These are phyloP conservation scores for Tanytarsus gracilentus DNA, from an alignment of 2,888 invertebrate species.

Conservation along the genomic window DNA sequence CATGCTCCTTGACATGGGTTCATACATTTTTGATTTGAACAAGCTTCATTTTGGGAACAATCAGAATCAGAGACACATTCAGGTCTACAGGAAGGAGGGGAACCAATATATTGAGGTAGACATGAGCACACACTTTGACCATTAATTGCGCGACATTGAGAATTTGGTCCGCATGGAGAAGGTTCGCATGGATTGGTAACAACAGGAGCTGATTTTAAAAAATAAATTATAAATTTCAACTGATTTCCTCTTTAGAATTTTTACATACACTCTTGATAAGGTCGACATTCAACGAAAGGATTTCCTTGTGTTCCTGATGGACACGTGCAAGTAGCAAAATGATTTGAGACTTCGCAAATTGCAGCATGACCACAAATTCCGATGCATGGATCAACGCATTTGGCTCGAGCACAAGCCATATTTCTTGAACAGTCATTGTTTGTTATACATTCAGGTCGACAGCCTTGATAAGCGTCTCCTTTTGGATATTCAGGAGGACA, in stretches of 20 bases:
- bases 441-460: constrained; percentile 60
- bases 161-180: constrained; percentile 61
- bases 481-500: no score
- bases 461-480: constrained; percentile 55
- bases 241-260: neutral
- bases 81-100: constrained; percentile 52
- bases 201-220: constrained; percentile 22
- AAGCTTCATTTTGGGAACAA: constrained; percentile 51
- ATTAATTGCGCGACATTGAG: constrained; percentile 61
- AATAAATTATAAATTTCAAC: no score
- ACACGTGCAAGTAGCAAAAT: constrained; percentile 61
- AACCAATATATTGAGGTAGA: constrained; percentile 49
- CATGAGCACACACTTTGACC: constrained; percentile 51
- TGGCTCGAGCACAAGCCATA: constrained; percentile 61
- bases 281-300: constrained; percentile 50
- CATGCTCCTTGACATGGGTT: constrained; percentile 71
- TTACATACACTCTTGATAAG: no score
- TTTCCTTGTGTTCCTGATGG: constrained; percentile 55
- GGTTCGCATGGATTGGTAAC: constrained; percentile 33
- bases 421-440: constrained; percentile 64
- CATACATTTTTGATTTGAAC: constrained; percentile 60
- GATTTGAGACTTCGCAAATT: constrained; percentile 61
- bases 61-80: constrained; percentile 50
- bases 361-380: constrained; percentile 67
- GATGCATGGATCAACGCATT: constrained; percentile 67